Base-by-base conservation (phyloP, 2,797 vertebrate genomes). In the Halcyon smyrnensis region DNA sequence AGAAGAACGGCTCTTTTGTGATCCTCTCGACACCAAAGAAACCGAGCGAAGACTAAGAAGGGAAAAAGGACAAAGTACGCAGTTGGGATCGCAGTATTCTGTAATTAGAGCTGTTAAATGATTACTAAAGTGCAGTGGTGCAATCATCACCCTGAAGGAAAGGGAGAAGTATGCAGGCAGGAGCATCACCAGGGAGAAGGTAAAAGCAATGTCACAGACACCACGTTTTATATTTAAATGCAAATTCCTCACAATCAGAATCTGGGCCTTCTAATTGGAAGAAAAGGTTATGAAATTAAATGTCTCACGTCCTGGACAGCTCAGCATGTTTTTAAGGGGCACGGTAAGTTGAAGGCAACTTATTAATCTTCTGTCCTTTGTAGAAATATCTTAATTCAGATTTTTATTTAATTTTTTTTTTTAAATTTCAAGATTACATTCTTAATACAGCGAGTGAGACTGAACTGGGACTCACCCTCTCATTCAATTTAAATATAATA, bases 61-160 rank as follows among this genome's bases (percentile, higher is more conserved):
- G 87, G 59, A 88, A 82, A 93, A 96, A 95, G 97, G 96, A 91
- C 98, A 98, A 98, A 98, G 98, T 98, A 53, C 97, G 85, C 74
- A 86, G 91, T 48, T 65, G 60, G 93, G 93, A 96, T 96, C 73
- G 76, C 54, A 75, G 77, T 43, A 87, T 89, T 76, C 93, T 70
- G 84, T 95, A 97, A 97, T 98, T 97, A 96, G 85, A 93, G 89
- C 85, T 97, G 96, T 97, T 97, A 96, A 97, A 97, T 91, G 92
- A 97, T 94, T 95, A 95, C 96, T 96, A 43, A 95, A 95, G 94
- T 24, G 18, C 24, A 1, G 86, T 80, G 96, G 91, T 95, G 94
- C 93, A 97, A 97, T 97, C 96, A 97, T 50, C 85, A 62, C 63
- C 2, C 50, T 2, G 15, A 89, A 92, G 86, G 88, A 95, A 94